Evolutionary conservation across 2,113 vertebrate genomes (phyloP).

Genomic region (Indicator indicator): DNA sequence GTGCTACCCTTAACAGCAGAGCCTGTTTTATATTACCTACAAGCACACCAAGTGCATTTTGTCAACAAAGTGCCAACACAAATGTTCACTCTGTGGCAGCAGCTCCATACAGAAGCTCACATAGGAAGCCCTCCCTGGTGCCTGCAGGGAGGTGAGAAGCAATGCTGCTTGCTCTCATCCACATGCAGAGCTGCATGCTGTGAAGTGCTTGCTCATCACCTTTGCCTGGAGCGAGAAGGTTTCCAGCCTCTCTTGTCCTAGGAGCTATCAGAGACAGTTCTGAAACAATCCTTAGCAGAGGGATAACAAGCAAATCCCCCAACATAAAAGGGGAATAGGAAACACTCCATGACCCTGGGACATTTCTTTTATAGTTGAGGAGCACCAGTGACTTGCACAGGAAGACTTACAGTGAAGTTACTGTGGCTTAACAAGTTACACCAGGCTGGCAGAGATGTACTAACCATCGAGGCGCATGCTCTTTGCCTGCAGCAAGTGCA

Average conservation of each 20-base stretch:
- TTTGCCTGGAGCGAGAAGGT: not conserved
- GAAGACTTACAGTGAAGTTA: not conserved
- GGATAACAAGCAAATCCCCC: not conserved
- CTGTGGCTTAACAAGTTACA: not conserved
- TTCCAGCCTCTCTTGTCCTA: not conserved
- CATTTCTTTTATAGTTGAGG: not conserved
- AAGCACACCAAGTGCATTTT: not conserved
- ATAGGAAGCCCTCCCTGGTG: not conserved
- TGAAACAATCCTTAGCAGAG: not conserved
- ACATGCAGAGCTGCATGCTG: rapidly evolving
- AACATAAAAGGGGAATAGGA: not conserved
- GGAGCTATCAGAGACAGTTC: not conserved
- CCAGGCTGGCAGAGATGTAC: not conserved
- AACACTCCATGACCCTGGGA: not conserved
- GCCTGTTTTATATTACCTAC: not conserved
- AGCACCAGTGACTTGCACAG: not conserved
- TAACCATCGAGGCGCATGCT: rapidly evolving
- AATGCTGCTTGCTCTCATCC: not conserved
- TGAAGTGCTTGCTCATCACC: not conserved
- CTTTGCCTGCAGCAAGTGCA: not conserved
- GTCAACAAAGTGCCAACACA: not conserved
- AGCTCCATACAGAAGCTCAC: not conserved
- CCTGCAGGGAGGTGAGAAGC: not conserved
- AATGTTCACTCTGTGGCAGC: not conserved
- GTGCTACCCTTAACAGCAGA: not conserved